Evolutionary conservation across 2,888 invertebrate species (phyloP).

Genomic region (Diplolepis rosae): DNA sequence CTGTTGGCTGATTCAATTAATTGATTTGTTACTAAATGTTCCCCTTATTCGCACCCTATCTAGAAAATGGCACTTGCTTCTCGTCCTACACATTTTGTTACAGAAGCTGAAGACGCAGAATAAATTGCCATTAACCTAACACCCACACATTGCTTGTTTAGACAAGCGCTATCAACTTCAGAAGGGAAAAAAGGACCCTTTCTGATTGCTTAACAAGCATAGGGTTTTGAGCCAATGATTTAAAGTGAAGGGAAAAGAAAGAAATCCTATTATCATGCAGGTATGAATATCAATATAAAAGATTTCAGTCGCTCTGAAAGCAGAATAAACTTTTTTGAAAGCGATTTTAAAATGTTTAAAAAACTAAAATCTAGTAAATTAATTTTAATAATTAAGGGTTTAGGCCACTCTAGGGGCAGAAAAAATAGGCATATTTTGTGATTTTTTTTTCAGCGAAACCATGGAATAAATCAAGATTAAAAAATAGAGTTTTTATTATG

Average conservation of each 20-base stretch:
- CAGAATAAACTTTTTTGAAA: no score
- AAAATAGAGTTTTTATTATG: no score
- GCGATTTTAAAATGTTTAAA: no score
- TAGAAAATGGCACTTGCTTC: constrained; percentile 6
- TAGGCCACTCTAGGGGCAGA: no score
- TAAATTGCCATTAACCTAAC: constrained; percentile 7
- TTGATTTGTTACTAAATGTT: not conserved
- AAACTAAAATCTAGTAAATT: no score
- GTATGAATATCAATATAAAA: not conserved
- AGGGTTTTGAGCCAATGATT: constrained; percentile 6
- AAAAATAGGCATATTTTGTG: no score
- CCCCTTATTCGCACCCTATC: not conserved
- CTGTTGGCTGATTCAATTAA: not conserved
- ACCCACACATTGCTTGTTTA: constrained; percentile 21
- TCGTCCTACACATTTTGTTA: not conserved
- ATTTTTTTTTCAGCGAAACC: no score
- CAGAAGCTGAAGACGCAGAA: constrained; percentile 20
- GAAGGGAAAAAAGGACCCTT: constrained; percentile 7
- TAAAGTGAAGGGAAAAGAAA: not conserved
- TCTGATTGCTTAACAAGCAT: constrained; percentile 2
- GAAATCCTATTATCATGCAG: not conserved
- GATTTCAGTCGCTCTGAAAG: not conserved
- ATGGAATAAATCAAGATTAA: no score
- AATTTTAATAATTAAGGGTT: no score
- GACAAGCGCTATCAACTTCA: constrained; percentile 9